Base-by-base conservation (phyloP, 2,888 invertebrate species). In the Watsonalla binaria region DNA sequence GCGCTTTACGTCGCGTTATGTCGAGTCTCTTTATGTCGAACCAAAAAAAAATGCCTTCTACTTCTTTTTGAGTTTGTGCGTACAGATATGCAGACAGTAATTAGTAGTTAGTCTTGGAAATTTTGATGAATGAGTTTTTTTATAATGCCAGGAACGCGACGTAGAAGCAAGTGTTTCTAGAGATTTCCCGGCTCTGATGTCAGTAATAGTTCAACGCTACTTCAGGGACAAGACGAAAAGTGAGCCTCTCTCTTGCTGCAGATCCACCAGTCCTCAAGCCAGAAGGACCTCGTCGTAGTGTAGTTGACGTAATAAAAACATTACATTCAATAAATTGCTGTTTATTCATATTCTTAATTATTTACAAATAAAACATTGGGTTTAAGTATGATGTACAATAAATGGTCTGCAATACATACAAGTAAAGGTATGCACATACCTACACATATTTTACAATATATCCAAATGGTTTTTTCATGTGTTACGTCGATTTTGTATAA, bases 161-260 rank as follows among this genome's bases (percentile, higher is more conserved):
- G 58, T 82, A 7, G 87, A 88, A 49, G 73, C 78, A 5, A 80
- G 76, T 15, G 61, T 80, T 11, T 76, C 76, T 51, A 74, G 79
- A 46, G 90, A 92, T 57, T 93, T 92, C 65, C 89, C 92, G 0
- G 83, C 92, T 9, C 70, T 94, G 33, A 93, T 93, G 90, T 87
- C 92, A 0, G 88, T 91, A 54, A 76, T 94, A 33, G 91, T 93
- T 14, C 93, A 93, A 67, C 81, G 94, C 55, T 94, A 93, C 75
- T 93, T 93, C 65, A 84, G 92, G 46, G 86, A 90, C 45, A 92
- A 90, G 56, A 78, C 68, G 6, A 80, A 80, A 46, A 39, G 39
- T 48, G 24, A 53, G 13, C 53, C 51, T 11, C 46, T 47, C 49
- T 51, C 24, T 24, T 35, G 37, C 35, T 11, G 24, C 7, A 24